These are phyloP conservation scores for Mystacides longicornis DNA, from an alignment of 2,888 invertebrate species.

Conservation along the genomic window DNA sequence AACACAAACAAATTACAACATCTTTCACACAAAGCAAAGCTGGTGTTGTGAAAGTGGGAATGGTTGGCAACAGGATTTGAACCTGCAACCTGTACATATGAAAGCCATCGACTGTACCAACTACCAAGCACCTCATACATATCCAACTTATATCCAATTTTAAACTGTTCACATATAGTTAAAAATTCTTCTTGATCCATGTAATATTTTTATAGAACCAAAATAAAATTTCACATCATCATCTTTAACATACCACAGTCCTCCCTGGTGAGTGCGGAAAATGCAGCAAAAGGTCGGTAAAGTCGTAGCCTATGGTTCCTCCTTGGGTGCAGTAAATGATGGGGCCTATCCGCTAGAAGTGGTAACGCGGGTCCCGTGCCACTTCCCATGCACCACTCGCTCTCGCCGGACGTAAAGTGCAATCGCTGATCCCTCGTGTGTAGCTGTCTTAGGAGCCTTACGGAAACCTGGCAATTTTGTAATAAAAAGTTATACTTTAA, in stretches of 20 bases:
- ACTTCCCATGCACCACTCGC: constrained; percentile 34
- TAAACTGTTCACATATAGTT: too few relatives aligned
- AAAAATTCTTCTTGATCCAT: too few relatives aligned
- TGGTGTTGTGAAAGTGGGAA: too few relatives aligned
- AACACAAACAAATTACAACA: too few relatives aligned
- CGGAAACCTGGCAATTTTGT: constrained; percentile 52
- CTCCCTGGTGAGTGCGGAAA: constrained; percentile 45
- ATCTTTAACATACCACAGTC: constrained; percentile 25
- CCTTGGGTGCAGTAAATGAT: constrained; percentile 26
- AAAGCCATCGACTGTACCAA: too few relatives aligned
- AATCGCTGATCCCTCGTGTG: constrained; percentile 82
- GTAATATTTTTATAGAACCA: too few relatives aligned
- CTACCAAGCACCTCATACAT: too few relatives aligned
- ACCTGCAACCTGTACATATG: too few relatives aligned
- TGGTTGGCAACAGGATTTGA: too few relatives aligned
- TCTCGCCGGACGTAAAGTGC: constrained; percentile 36
- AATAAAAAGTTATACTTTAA: neutral
- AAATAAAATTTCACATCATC: too few relatives aligned
- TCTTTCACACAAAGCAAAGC: too few relatives aligned
- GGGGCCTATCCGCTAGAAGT: constrained; percentile 27
- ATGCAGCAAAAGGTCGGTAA: constrained; percentile 28
- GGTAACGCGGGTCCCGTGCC: constrained; percentile 39
- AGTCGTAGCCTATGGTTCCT: constrained; percentile 32
- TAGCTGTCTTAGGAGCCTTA: constrained; percentile 70
- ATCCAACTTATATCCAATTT: too few relatives aligned